Evolutionary conservation across 2,797 vertebrate species (phyloP).

Genomic region (Platalea minor): DNA sequence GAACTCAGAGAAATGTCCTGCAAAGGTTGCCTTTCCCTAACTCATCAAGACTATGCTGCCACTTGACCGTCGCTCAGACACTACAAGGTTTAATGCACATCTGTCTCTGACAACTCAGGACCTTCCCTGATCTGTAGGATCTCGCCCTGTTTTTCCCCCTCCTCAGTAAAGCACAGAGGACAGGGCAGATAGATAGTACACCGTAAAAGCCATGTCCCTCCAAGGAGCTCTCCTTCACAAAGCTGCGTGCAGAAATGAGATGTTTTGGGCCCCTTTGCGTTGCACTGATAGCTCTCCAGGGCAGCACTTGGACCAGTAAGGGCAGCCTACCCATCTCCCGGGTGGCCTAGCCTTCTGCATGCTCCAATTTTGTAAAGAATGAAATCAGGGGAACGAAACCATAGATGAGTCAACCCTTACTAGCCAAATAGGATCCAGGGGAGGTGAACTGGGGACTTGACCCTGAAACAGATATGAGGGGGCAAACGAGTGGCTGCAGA

Average conservation of each 20-base stretch:
- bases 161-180: neutral
- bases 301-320: neutral
- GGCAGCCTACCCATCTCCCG: neutral
- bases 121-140: neutral
- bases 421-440: neutral
- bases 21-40: neutral
- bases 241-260: neutral
- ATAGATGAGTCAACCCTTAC: neutral
- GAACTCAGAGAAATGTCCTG: neutral
- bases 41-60: neutral
- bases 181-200: neutral
- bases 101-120: neutral
- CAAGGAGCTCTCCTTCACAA: neutral
- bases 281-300: neutral
- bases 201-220: neutral
- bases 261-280: neutral
- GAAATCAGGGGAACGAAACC: neutral
- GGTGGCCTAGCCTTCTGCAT: fast-evolving
- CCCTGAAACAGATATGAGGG: neutral
- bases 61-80: neutral
- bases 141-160: neutral
- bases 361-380: neutral
- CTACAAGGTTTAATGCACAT: neutral
- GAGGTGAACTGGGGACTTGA: neutral
- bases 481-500: neutral